These are phyloP conservation scores for Flexamia atlantica DNA, from an alignment of 2,888 invertebrate genomes.

Conservation along the genomic window DNA sequence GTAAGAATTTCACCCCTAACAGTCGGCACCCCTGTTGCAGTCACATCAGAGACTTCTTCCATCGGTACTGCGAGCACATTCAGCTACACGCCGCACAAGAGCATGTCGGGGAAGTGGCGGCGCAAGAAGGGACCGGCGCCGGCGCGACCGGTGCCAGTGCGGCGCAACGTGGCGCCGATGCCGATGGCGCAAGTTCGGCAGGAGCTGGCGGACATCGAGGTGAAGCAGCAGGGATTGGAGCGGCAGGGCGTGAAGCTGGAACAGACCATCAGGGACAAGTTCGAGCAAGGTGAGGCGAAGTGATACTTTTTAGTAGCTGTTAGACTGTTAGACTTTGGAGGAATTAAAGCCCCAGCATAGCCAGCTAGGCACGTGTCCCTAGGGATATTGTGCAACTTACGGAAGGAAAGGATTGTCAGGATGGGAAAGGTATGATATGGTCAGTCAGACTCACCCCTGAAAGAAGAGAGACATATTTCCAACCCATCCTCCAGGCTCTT, in stretches of 20 bases:
- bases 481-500: too few relatives aligned
- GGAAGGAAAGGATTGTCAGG: too few relatives aligned
- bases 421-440: too few relatives aligned
- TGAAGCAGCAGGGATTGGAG: slow-evolving; percentile 92
- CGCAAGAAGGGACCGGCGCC: slow-evolving; percentile 91
- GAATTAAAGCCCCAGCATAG: too few relatives aligned
- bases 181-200: slow-evolving; percentile 78
- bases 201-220: slow-evolving; percentile 89
- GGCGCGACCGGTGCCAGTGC: slow-evolving; percentile 84
- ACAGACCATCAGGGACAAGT: slow-evolving; percentile 91
- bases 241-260: slow-evolving; percentile 94
- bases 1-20: too few relatives aligned
- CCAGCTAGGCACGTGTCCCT: too few relatives aligned
- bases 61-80: slow-evolving; percentile 48
- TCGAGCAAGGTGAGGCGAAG: slow-evolving; percentile 81
- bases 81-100: slow-evolving; percentile 76
- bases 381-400: too few relatives aligned
- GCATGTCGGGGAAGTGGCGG: slow-evolving; percentile 83
- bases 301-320: too few relatives aligned
- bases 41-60: slow-evolving; percentile 44
- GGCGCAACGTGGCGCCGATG: slow-evolving; percentile 78
- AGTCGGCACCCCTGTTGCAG: neutral
- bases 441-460: too few relatives aligned
- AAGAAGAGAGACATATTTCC: too few relatives aligned
- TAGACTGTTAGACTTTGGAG: too few relatives aligned